phyloP scores from a whole-genome alignment of 2,113 vertebrate species.

The Shinisaurus crocodilurus region DNA sequence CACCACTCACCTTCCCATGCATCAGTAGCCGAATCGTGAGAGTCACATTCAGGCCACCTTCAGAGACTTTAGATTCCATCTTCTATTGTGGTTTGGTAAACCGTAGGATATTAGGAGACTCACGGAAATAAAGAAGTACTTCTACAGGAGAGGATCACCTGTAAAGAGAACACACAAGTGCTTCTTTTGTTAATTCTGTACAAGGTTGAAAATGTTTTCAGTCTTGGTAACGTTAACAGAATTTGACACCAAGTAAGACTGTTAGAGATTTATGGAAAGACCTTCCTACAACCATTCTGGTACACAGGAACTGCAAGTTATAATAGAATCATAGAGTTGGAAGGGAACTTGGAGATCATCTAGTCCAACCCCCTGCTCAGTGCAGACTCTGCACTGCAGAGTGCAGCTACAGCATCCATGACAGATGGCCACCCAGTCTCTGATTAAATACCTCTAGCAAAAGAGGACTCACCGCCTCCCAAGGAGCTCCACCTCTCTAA shows the following conservation, averaged over 20 bases:
- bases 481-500: too few species aligned
- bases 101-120: conserved; percentile 64
- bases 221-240: background rate
- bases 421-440: too few species aligned
- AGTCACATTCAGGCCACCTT: conserved; percentile 96
- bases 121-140: conserved; percentile 77
- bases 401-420: too few species aligned
- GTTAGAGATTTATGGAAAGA: background rate
- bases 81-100: conserved; percentile 74
- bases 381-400: too few species aligned
- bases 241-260: background rate
- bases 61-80: conserved; percentile 97
- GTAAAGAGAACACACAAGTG: conserved; percentile 18
- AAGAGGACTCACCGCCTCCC: too few species aligned
- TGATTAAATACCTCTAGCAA: too few species aligned
- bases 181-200: background rate
- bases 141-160: conserved; percentile 82
- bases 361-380: too few species aligned
- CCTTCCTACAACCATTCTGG: background rate
- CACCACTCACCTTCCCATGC: conserved; percentile 93
- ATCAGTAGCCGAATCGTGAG: conserved; percentile 98
- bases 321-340: background rate
- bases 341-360: too few species aligned
- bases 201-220: too few species aligned
- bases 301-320: background rate